Conservation (phyloP, 64 coral and sea anemone species). For the Stylophora pistillata region DNA sequence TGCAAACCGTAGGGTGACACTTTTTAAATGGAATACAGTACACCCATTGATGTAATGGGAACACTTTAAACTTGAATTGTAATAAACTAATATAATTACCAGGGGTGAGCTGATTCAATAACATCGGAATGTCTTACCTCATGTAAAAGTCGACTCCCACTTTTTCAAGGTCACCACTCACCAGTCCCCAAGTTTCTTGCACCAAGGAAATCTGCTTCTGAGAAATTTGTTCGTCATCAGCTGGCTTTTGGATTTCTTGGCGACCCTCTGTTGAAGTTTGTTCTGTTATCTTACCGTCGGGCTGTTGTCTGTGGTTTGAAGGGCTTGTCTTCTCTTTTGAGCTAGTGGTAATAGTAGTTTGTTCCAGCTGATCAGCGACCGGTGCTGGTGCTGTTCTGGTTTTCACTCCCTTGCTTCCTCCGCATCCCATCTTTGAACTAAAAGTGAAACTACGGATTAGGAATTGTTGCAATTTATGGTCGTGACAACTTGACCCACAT, state of each 20-base stretch:
- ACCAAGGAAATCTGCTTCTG: slow-evolving; percentile 26
- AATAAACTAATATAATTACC: background rate
- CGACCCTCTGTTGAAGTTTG: background rate
- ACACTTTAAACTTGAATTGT: background rate
- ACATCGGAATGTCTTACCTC: background rate
- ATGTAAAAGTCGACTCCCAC: slow-evolving; percentile 35
- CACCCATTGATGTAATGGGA: too few relatives aligned
- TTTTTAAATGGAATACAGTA: too few relatives aligned
- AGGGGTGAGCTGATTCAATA: background rate
- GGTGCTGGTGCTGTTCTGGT: background rate
- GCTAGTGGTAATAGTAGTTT: background rate
- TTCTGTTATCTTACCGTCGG: background rate
- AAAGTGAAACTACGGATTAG: background rate
- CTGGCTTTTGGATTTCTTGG: background rate
- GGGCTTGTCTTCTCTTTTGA: background rate
- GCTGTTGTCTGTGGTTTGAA: background rate
- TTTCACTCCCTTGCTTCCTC: background rate
- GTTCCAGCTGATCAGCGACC: background rate
- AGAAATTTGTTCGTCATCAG: background rate
- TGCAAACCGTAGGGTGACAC: too few relatives aligned
- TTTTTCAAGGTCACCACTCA: slow-evolving; percentile 26
- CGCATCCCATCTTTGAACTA: slow-evolving; percentile 17
- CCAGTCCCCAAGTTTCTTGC: slow-evolving; percentile 37
- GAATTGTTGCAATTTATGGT: too few relatives aligned
- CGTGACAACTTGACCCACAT: too few relatives aligned